These are phyloP conservation scores for Sminthurinus signatus DNA, from an alignment of 1,140 invertebrate species.

Conservation along the genomic window DNA sequence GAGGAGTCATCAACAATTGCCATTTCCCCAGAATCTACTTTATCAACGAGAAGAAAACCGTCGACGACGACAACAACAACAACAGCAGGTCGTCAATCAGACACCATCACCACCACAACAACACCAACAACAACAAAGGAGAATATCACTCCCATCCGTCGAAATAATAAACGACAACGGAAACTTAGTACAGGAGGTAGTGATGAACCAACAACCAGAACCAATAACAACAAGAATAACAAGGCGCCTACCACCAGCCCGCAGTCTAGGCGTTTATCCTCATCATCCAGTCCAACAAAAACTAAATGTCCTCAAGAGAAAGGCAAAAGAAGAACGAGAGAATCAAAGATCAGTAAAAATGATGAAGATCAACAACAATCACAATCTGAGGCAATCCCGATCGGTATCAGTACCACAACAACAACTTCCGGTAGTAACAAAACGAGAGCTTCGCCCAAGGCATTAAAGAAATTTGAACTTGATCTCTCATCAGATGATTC, in stretches of 20 bases:
- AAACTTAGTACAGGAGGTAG: not conserved
- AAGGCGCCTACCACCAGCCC: not conserved
- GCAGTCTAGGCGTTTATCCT: not conserved
- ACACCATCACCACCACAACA: not conserved
- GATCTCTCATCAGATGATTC: slow-evolving; percentile 36
- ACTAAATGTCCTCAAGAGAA: slow-evolving; percentile 31
- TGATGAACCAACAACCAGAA: not conserved
- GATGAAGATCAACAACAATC: slow-evolving; percentile 12
- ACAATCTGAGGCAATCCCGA: not conserved
- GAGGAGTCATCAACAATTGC: too few species aligned
- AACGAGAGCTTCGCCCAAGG: slow-evolving; percentile 37
- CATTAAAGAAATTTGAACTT: slow-evolving; percentile 25
- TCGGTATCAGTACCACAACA: not conserved
- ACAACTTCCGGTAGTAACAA: not conserved
- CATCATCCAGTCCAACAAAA: slow-evolving; percentile 5
- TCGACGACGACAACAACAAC: slow-evolving; percentile 1
- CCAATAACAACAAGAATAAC: too few species aligned
- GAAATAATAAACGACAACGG: not conserved
- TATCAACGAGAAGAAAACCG: slow-evolving; percentile 11
- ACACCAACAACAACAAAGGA: too few species aligned
- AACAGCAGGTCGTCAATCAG: not conserved
- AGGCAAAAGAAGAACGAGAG: slow-evolving; percentile 35
- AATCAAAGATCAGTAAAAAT: slow-evolving; percentile 32
- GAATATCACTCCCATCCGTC: too few species aligned
- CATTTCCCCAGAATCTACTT: too few species aligned